Base-by-base conservation (phyloP, 2,113 vertebrate genomes). In the Varanus komodoensis region DNA sequence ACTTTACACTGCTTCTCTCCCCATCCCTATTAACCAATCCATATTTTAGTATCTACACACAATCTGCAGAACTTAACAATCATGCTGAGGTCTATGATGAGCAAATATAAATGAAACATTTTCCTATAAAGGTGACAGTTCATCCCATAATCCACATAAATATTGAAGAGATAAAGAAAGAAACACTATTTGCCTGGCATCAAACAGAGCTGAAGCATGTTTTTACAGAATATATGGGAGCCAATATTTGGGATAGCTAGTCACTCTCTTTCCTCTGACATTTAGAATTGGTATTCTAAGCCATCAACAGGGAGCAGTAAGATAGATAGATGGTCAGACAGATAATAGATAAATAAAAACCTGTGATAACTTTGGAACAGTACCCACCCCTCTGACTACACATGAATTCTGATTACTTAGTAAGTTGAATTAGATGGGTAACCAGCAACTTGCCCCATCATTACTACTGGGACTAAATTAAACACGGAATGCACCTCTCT, bases 141-240 rank as follows among this genome's bases (percentile, higher is more conserved):
- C 89, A 94, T 97, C 95, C 93, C 94, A 96, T 96, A 97, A 95
- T 94, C 61, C 95, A 90, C 94, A 96, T 95, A 96, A 96, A 94
- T 96, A 93, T 92, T 44, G 87, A 82, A 89, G 94, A 95, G 84
- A 96, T 94, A 94, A 92, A 95, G 91, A 80, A 91, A 92, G 87
- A 95, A 85, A 89, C 67, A 61, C 8, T 44, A 88, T 68, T 90
- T 52, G 87, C 69, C 44, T 89, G 81, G 93, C 84, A 80, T 87
- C 91, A 93, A 95, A 78, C 94, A 89, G 89, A 85, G 38, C 54
- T 71, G 68, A 85, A 85, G 67, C 12, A 21, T 50, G 38, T 50
- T 71, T 67, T 48, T 69, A 84, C 2, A 21, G 27, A 8, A 32
- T 84, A 68, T 50, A 50, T 84, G 67, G 67, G 27, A 52, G 21